Conservation (phyloP, 2,113 vertebrate genomes). For the Suncus etruscus region DNA sequence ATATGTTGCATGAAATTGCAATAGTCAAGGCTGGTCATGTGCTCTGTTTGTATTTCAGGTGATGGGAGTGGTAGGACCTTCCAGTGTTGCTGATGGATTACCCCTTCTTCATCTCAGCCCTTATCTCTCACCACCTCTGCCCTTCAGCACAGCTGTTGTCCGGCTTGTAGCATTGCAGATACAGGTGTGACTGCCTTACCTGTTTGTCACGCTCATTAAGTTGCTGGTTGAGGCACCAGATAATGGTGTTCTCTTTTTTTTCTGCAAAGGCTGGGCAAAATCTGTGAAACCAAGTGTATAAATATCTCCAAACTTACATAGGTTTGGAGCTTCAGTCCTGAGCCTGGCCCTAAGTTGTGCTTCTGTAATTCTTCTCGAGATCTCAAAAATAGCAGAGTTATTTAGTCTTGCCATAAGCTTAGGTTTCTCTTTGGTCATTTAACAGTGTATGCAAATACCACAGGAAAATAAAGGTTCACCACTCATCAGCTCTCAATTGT, state of each 20-base stretch:
- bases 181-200: slow-evolving; percentile 93
- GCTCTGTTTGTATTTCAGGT: slow-evolving; percentile 94
- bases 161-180: slow-evolving; percentile 99
- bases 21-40: slow-evolving; percentile 89
- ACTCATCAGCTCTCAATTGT: slow-evolving; percentile 63
- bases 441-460: neutral
- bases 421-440: neutral
- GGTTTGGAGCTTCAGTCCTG: slow-evolving; percentile 71
- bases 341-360: slow-evolving; percentile 80
- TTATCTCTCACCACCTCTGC: slow-evolving; percentile 98
- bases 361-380: slow-evolving; percentile 84
- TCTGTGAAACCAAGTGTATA: slow-evolving; percentile 85
- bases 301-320: slow-evolving; percentile 70
- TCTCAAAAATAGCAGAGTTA: slow-evolving; percentile 83
- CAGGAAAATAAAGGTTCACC: slow-evolving; percentile 44
- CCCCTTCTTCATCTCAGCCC: slow-evolving; percentile 99
- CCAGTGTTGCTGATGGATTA: slow-evolving; percentile 98
- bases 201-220: slow-evolving; percentile 84
- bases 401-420: slow-evolving; percentile 31
- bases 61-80: slow-evolving; percentile 99
- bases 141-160: slow-evolving; percentile 99
- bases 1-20: slow-evolving; percentile 85
- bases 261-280: slow-evolving; percentile 92
- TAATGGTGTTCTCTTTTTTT: slow-evolving; percentile 85
- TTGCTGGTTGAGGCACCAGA: slow-evolving; percentile 85